Evolutionary conservation across 2,888 invertebrate species (phyloP), one percentile per base, ranked within the genome.

Genomic region (Habroteleia sp.): DNA sequence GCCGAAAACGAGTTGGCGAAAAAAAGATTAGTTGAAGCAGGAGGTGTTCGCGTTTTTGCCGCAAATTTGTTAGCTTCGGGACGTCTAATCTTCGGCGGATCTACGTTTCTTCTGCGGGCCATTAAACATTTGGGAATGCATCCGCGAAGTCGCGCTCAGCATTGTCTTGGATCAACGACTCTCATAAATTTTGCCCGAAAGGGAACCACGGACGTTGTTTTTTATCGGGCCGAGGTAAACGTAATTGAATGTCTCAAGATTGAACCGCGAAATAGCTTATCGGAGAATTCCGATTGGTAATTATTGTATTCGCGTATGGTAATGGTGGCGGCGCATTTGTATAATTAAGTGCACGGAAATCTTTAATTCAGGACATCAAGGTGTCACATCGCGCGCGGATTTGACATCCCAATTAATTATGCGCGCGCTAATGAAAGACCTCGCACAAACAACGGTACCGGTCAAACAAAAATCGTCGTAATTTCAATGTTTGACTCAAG

Each of bases 371-470:
- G 35, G 27, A 17, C 44, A 25, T 46, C 58, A 44, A 44, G 25
- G 58, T 60, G 60, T 48, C 48, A 41, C 17, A 39, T 62, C 29
- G 11, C 37, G 48, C 37, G 29, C 13, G 1, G 39, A 46, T 39
- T 29, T 54, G 44, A 35, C 42, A 46, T 37, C 20, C 44, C 17
- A 68, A 68, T 48, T 68, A 68, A 58, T 56, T 68, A 68, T 66
- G 39, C 41, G 10, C 41, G 39, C 41, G 6, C 46, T 54, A 44
- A 65, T 65, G 44, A 35, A 65, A 33, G 35, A 52, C 35, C 31
- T 20, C 10, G 10, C 7, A 8, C 7, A 25, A 35, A 27, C 29
- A 58, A 68, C 37, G 14, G 13, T 23, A 52, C 44, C 42, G 42
- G 35, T 58, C n/a, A n/a, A 50, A 42, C 31, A 66, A 58, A 56